Conservation (phyloP, 2,888 invertebrate genomes). For the Pachydiplax longipennis region DNA sequence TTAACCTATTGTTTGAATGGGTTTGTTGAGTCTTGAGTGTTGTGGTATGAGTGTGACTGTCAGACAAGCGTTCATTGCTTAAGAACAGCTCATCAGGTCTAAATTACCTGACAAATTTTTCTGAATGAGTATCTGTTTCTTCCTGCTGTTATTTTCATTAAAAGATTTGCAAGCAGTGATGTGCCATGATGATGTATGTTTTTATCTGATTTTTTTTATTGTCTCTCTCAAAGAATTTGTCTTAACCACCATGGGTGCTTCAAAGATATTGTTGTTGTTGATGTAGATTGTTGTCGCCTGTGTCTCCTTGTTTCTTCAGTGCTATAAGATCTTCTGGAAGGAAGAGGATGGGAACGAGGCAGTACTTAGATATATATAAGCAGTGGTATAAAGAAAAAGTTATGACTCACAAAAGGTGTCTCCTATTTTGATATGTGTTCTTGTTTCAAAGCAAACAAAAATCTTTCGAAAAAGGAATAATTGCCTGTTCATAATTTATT, state of each 20-base stretch:
- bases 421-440: slow-evolving; percentile 45
- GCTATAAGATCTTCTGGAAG: slow-evolving; percentile 24
- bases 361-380: slow-evolving; percentile 10
- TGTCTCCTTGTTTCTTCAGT: slow-evolving; percentile 32
- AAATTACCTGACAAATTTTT: neutral
- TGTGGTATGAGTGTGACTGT: neutral
- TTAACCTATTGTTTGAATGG: neutral
- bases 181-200: slow-evolving; percentile 34
- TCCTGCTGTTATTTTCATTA: slow-evolving; percentile 28
- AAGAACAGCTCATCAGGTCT: neutral
- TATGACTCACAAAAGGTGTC: slow-evolving; percentile 17
- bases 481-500: slow-evolving; percentile 47
- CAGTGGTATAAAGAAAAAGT: slow-evolving; percentile 36
- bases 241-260: slow-evolving; percentile 38
- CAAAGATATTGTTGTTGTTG: slow-evolving; percentile 43
- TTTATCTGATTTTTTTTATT: slow-evolving; percentile 25
- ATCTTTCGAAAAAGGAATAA: slow-evolving; percentile 43
- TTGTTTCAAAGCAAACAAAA: slow-evolving; percentile 34
- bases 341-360: neutral
- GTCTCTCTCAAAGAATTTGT: slow-evolving; percentile 32
- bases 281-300: slow-evolving; percentile 40
- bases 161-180: slow-evolving; percentile 13
- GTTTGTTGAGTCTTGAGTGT: neutral
- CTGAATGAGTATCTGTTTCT: slow-evolving; percentile 9
- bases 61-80: neutral